Conservation (phyloP, 1,140 invertebrate species). For the Ceratosolen solmsi region DNA sequence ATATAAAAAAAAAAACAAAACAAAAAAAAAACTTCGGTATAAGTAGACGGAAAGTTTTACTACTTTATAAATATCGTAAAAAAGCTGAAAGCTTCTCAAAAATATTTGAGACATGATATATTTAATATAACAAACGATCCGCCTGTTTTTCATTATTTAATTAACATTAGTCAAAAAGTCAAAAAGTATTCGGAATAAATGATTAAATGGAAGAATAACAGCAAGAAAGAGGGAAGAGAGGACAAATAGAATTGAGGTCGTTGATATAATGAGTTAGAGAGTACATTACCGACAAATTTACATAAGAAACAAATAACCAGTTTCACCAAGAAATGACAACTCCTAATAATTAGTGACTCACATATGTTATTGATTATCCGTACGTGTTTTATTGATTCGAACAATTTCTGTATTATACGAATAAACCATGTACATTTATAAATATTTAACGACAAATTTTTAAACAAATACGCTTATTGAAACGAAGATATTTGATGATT, state of each 20-base stretch:
- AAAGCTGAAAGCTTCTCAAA: neutral
- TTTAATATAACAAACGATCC: neutral
- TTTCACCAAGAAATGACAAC: too few species aligned
- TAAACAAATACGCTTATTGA: too few species aligned
- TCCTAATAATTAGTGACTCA: too few species aligned
- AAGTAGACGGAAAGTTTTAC: slow-evolving; percentile 1
- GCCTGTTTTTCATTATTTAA: neutral
- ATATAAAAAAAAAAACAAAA: too few species aligned
- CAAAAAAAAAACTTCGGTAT: neutral
- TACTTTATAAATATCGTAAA: neutral
- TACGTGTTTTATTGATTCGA: too few species aligned
- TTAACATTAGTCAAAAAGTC: neutral
- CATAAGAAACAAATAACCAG: too few species aligned
- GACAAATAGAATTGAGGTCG: neutral
- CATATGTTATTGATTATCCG: too few species aligned
- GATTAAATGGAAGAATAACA: neutral
- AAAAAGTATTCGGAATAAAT: neutral
- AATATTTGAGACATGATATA: neutral
- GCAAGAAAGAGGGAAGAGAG: neutral
- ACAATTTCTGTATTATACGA: too few species aligned
- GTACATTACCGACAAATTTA: too few species aligned
- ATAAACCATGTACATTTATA: too few species aligned
- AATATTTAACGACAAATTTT: too few species aligned
- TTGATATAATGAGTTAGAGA: neutral
- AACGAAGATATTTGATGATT: too few species aligned